Evolutionary conservation across 2,113 vertebrate genomes (phyloP), one percentile per base, ranked within the genome.

Genomic region (Apteryx owenii): DNA sequence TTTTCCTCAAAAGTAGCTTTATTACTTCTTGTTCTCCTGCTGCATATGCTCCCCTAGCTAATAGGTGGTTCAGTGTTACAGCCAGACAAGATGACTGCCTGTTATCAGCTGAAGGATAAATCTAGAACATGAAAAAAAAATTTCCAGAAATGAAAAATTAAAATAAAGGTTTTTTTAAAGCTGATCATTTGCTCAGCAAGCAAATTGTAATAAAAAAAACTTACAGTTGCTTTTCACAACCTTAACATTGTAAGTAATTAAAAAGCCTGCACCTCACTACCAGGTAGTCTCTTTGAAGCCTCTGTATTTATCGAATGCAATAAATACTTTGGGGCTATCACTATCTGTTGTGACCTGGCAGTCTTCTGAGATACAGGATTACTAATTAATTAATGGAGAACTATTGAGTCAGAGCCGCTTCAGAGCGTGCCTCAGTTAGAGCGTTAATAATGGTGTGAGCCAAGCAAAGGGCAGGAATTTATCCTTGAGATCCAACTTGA

Each of bases 311-410:
- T n/a, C 91, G 75, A 92, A 89, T 61, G 89, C 75, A 94, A 80
- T 91, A 95, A 97, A 93, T 90, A 92, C 85, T 93, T 79, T 8
- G 33, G 61, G 88, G 69, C 75, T 95, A 89, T 85, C 89, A 66
- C 70, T 66, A 87, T 50, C 73, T 96, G 86, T 81, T 92, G 61
- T 82, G 86, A 79, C 40, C 75, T 85, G 79, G 78, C 73, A 81
- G 53, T 50, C 69, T 72, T 76, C 71, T 89, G 54, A 21, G 81
- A 40, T 25, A 85, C 53, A 91, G n/a, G 89, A 80, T 95, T 95
- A 87, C 48, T 88, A 85, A 95, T 94, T 88, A 93, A 96, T 95
- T 91, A 91, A 91, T 65, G 33, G 76, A 70, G 58, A 90, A 80
- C 79, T 85, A 91, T 46, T 81, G 68, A 95, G 71, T 95, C 83